Base-by-base conservation (phyloP, 2,888 invertebrate genomes). In the Catocala nupta region DNA sequence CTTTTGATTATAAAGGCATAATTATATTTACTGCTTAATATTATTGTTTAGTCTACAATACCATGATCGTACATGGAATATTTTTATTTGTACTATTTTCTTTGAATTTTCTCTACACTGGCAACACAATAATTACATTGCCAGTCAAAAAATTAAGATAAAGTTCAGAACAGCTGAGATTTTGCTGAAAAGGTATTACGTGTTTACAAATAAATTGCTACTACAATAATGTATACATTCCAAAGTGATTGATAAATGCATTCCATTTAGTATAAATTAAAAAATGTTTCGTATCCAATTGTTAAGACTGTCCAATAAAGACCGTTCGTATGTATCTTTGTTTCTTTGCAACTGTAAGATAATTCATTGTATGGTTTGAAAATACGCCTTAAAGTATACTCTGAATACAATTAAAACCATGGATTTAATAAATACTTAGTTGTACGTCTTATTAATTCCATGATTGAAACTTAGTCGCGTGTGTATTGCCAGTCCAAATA, bases 401-500 rank as follows among this genome's bases (percentile, higher is more conserved):
- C 0, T 39, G 36, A 9, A 39, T 6, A 39, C 36, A 39, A 39
- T 39, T 39, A 3, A 39, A 25, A 25, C 4, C 25, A 25, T 25
- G 25, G 25, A 25, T 25, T 25, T 25, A 25, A 25, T 25, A 25
- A 25, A 25, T 25, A 25, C 25, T 25, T 25, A 25, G 25, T 25
- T 25, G 25, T 25, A 25, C 25, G 25, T 25, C 25, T 25, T 25
- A 25, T 25, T 25, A 1, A 25, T 25, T 25, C 25, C 25, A 25
- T 25, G 25, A 25, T 65, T 55, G 65, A 55, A 70, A 67, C 70
- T 61, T 11, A 61, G 49, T 57, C 65, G 59, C 44, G 60, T 63
- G 64, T 64, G 59, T 77, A 79, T 80, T 75, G 71, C 71, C 70
- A 73, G 71, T 70, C 65, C 72, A 68, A 71, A 75, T 71, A 75